Evolutionary conservation across 2,888 invertebrate genomes (phyloP).

Genomic region (Leptinotarsa tumamoca): DNA sequence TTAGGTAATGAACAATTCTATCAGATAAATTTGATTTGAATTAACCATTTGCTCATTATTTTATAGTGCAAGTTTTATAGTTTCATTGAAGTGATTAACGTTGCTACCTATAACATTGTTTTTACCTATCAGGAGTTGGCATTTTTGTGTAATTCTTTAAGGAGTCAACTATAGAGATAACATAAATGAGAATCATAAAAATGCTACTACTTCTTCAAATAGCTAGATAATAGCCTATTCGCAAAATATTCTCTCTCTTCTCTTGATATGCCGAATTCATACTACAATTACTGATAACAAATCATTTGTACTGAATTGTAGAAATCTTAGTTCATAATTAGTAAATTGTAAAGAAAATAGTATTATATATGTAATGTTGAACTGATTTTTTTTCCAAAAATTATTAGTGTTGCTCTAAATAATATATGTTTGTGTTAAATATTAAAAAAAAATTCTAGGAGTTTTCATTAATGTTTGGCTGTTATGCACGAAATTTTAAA

Average conservation of each 20-base stretch:
- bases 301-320: neutral
- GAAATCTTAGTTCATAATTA: neutral
- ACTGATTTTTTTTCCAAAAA: constrained; percentile 34
- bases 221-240: too few relatives aligned
- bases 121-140: too few relatives aligned
- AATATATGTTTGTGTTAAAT: constrained; percentile 45
- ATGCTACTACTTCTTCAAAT: too few relatives aligned
- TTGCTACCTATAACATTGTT: too few relatives aligned
- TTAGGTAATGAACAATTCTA: too few relatives aligned
- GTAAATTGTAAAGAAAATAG: constrained; percentile 3
- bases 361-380: constrained; percentile 28
- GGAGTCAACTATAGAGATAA: too few relatives aligned
- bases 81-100: too few relatives aligned
- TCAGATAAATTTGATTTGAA: too few relatives aligned
- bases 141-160: too few relatives aligned
- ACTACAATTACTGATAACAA: neutral
- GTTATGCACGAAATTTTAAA: constrained; percentile 55
- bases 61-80: neutral
- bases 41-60: neutral
- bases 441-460: constrained; percentile 37
- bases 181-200: too few relatives aligned
- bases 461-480: constrained; percentile 52
- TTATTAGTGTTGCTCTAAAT: constrained; percentile 42
- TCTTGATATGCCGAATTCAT: neutral
- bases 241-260: neutral